phyloP scores from a whole-genome alignment of 1,140 invertebrate species.

The Drosophila pruinosa region DNA sequence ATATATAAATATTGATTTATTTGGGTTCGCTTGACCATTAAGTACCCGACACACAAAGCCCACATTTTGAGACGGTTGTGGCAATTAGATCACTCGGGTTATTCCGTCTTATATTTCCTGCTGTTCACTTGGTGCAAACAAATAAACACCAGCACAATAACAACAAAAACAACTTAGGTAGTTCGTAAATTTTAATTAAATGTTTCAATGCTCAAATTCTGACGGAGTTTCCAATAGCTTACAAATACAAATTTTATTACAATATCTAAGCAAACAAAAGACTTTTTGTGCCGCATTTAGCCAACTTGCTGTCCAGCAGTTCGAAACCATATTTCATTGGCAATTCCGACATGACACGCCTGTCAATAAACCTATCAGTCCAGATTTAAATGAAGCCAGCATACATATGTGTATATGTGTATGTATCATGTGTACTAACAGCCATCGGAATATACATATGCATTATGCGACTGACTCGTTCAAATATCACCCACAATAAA shows the following conservation, averaged over 20 bases:
- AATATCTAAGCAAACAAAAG: slow-evolving; percentile 60
- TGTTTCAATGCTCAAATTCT: slow-evolving; percentile 50
- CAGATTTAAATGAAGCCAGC: slow-evolving; percentile 53
- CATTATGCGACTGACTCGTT: slow-evolving; percentile 19
- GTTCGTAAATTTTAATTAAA: slow-evolving; percentile 77
- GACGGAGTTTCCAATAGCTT: slow-evolving; percentile 68
- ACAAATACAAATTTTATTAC: slow-evolving; percentile 39
- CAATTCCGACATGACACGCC: slow-evolving; percentile 63
- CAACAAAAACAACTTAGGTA: slow-evolving; percentile 37
- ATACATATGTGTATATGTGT: slow-evolving; percentile 5
- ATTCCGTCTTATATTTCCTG: slow-evolving; percentile 71
- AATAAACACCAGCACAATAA: slow-evolving; percentile 26
- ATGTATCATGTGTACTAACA: background rate
- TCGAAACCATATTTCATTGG: slow-evolving; percentile 64
- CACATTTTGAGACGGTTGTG: slow-evolving; percentile 58
- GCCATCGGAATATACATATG: background rate
- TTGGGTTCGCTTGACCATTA: slow-evolving; percentile 21
- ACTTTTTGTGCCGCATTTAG: slow-evolving; percentile 49
- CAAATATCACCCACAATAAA: slow-evolving; percentile 59
- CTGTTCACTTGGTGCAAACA: slow-evolving; percentile 52
- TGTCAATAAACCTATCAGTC: slow-evolving; percentile 71
- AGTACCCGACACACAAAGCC: slow-evolving; percentile 29
- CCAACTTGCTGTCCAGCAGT: slow-evolving; percentile 29
- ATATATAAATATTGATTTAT: slow-evolving; percentile 42
- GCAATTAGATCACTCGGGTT: slow-evolving; percentile 77